phyloP scores from a whole-genome alignment of 2,797 vertebrate genomes.

The Gambusia yucatana region DNA sequence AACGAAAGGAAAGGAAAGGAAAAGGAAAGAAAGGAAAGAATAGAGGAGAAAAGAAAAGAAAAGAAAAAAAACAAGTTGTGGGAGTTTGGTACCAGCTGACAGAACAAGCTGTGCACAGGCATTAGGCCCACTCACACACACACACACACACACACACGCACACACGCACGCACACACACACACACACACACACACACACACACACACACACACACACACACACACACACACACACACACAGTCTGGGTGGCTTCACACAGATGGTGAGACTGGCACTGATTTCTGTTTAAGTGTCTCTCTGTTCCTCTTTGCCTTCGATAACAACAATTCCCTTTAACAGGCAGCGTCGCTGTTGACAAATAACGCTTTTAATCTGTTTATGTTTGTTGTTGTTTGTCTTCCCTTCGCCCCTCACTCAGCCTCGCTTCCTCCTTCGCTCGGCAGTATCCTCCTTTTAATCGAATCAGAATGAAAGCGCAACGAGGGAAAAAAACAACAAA shows the following conservation, averaged over 20 bases:
- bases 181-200: neutral
- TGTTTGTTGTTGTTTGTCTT: conserved; percentile 14
- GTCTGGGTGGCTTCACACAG: conserved; percentile 23
- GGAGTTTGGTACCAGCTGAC: conserved; percentile 6
- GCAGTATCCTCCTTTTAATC: neutral
- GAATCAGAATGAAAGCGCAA: neutral
- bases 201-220: neutral
- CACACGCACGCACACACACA: neutral
- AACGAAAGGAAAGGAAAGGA: no score
- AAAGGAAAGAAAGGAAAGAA: neutral
- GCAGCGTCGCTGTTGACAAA: conserved; percentile 33
- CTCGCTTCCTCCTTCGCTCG: neutral
- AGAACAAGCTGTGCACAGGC: conserved; percentile 49
- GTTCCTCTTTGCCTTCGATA: conserved; percentile 6
- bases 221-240: neutral
- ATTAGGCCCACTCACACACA: neutral
- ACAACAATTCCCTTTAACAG: conserved; percentile 19
- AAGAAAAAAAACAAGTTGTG: neutral
- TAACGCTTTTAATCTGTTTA: conserved; percentile 27
- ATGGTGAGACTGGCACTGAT: conserved; percentile 39
- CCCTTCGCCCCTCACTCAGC: neutral
- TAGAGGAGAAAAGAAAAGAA: neutral
- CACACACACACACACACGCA: neutral
- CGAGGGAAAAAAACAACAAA: neutral
- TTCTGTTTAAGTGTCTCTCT: conserved; percentile 32